Base-by-base conservation (phyloP, 2,113 vertebrate genomes). In the Erinaceus europaeus region DNA sequence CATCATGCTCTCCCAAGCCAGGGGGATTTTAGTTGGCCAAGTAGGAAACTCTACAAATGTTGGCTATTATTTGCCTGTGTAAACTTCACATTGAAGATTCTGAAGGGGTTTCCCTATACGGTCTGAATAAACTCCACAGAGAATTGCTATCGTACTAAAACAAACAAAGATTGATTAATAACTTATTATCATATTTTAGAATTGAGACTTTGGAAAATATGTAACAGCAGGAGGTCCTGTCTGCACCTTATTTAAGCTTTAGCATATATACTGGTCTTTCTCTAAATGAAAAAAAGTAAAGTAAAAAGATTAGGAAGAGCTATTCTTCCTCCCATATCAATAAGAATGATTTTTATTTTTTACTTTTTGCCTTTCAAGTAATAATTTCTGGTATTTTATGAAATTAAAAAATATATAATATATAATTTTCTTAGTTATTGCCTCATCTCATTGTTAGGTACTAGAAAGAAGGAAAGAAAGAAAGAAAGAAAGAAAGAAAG, bases 131-230 rank as follows among this genome's bases (percentile, higher is more conserved):
- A 86, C 38, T 50, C 93, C 59, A 77, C 9, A 25, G 93, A 93
- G 93, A 83, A 80, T 65, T 75, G 46, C 57, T 90, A 48, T 52
- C 55, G 52, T 29, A 25, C 68, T 88, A 90, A 92, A 59, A 90
- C 83, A 94, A 94, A 91, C 88, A 94, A 59, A 90, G 72, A 46
- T 77, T 92, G 91, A 95, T 94, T 92, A 94, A 93, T 95, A 88
- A 90, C 79, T 80, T 92, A 94, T 87, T 93, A 93, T 94, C 79
- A 84, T 88, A 83, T 88, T 93, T 86, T 92, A 62, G 90, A 93
- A 65, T 42, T 65, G 76, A 68, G 76, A 73, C 71, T 57, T 79
- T 73, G 61, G 82, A 92, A 92, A 91, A 82, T 76, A 34, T 69
- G 82, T 34, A 21, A 18, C 38, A 18, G 53, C 50, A 84, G 82